These are phyloP conservation scores for Aporophyla lueneburgensis DNA, from an alignment of 2,888 invertebrate species.

Conservation along the genomic window DNA sequence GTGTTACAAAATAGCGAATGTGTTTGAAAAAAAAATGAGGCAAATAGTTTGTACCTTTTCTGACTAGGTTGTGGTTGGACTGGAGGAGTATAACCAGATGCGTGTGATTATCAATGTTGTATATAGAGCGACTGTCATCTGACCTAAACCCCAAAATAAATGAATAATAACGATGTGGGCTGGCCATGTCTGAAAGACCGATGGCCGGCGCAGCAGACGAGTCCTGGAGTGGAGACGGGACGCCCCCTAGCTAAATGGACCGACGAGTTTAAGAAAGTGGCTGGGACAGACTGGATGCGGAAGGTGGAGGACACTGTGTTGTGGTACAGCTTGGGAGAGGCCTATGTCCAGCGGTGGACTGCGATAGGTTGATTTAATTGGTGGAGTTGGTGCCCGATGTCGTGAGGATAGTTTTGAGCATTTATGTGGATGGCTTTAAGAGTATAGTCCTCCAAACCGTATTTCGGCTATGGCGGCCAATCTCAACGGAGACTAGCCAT, in stretches of 20 bases:
- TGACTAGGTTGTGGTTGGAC: not conserved
- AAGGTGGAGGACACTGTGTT: not conserved
- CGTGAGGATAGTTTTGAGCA: no score
- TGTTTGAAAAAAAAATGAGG: not conserved
- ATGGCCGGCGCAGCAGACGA: not conserved
- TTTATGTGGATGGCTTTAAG: no score
- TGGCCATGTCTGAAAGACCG: not conserved
- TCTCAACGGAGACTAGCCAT: no score
- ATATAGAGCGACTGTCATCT: not conserved
- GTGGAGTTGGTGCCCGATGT: no score
- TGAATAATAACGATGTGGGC: not conserved
- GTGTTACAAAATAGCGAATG: conserved; percentile 18
- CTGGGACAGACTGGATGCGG: not conserved
- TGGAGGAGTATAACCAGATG: not conserved
- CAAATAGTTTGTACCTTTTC: not conserved
- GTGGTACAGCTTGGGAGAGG: no score
- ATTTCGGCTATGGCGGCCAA: no score
- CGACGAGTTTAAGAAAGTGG: not conserved
- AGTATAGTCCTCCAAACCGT: no score
- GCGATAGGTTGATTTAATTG: not conserved
- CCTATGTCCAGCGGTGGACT: not conserved
- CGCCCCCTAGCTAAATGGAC: not conserved
- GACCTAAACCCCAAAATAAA: not conserved
- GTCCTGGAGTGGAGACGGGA: not conserved
- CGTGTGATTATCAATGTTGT: not conserved